Evolutionary conservation across 2,888 invertebrate genomes (phyloP).

Genomic region (Megamerina dolium): DNA sequence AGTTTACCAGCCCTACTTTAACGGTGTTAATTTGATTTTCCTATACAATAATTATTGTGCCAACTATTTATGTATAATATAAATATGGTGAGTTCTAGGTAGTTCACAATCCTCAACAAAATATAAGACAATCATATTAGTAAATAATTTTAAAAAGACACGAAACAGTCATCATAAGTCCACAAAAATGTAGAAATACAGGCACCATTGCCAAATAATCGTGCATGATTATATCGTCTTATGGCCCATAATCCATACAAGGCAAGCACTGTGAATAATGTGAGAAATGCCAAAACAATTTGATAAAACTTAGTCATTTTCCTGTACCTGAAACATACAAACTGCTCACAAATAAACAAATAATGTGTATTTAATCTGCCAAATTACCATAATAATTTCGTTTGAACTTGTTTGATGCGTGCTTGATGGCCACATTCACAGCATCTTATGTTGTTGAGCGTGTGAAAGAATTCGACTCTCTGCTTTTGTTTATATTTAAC

Average conservation of each 20-base stretch:
- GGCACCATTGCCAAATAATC: constrained; percentile 23
- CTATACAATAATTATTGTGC: no score
- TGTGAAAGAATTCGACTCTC: constrained; percentile 18
- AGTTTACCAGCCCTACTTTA: no score
- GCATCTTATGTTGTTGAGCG: constrained; percentile 19
- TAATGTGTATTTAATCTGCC: no score
- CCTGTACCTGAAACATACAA: constrained; percentile 17
- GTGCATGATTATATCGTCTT: constrained; percentile 22
- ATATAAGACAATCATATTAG: no score
- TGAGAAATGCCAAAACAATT: constrained; percentile 2
- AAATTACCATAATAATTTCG: no score
- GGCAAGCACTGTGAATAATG: constrained; percentile 19
- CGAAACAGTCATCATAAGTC: constrained; percentile 23
- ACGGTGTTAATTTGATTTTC: no score
- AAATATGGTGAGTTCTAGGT: no score
- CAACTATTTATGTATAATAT: no score
- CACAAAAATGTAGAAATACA: constrained; percentile 25
- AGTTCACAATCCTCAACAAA: no score
- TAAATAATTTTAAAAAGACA: no score
- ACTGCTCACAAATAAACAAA: no score
- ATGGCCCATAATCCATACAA: constrained; percentile 16
- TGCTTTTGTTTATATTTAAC: constrained; percentile 20
- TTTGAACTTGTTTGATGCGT: constrained; percentile 13
- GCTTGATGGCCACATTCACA: constrained; percentile 29
- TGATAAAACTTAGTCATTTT: constrained; percentile 16